Base-by-base conservation (phyloP, 2,797 vertebrate genomes). In the Spinus pinus region DNA sequence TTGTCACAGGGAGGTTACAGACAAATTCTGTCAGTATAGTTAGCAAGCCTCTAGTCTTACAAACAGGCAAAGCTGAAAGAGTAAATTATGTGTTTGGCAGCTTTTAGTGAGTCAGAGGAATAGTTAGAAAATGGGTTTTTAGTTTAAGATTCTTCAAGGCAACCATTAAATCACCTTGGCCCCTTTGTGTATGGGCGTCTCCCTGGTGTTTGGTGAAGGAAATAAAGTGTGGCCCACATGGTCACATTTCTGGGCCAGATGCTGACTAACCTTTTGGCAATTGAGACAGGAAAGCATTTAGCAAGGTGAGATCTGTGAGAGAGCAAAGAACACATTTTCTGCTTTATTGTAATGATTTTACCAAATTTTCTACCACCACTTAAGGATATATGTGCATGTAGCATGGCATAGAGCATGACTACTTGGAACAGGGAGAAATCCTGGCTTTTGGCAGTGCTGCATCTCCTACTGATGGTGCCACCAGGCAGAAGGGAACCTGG, bases 151-250 rank as follows among this genome's bases (percentile, higher is more conserved):
- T 67, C 64, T 39, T 64, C 31, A 31, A 28, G 35, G 64, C 44
- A 44, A 3, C 16, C 11, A 5, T 50, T 74, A 47, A 86, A 62
- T 9, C 16, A 14, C 22, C 23, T 30, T 30, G 9, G 27, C 11
- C 20, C 16, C 37, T 60, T 47, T 19, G 28, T 12, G 19, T 58
- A 7, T 23, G 1, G 0, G 9, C 2, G 3, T n/a, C 33, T 81
- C 24, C 30, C 35, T 25, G 20, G 10, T 28, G 9, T 54, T 49
- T 51, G 73, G 33, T 42, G 54, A 65, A 75, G 39, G 39, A 13
- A 3, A 7, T 1, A 2, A 46, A 49, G 28, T 3, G 41, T 79
- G 41, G 23, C 33, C 33, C 30, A 18, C n/a, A 4, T 0, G 0
- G 9, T 69, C 4, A 3, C 21, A 25, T 50, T 81, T 49, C 35